phyloP scores from a whole-genome alignment of 2,888 invertebrate species.

The Neria commutata region DNA sequence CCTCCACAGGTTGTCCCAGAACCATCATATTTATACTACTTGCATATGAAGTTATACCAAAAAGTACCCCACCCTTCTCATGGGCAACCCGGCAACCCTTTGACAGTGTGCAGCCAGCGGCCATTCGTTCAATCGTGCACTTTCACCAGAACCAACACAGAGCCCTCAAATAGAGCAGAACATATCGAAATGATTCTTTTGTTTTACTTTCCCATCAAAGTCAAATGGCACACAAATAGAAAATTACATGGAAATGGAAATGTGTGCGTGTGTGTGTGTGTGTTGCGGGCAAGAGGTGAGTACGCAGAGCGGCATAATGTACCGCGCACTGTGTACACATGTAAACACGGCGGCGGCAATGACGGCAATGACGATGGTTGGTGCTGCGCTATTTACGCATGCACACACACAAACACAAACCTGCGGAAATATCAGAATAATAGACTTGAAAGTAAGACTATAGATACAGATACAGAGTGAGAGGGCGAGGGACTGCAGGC shows the following conservation, averaged over 20 bases:
- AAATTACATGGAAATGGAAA: constrained; percentile 42
- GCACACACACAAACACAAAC: not conserved
- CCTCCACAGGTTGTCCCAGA: too few relatives aligned
- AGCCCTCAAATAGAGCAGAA: constrained; percentile 29
- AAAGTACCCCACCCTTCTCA: too few relatives aligned
- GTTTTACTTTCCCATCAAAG: constrained; percentile 49
- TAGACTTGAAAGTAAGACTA: not conserved
- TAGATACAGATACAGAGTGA: not conserved
- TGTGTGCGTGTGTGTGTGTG: too few relatives aligned
- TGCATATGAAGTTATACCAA: too few relatives aligned
- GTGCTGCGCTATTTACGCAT: not conserved
- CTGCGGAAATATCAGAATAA: not conserved
- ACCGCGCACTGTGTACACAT: not conserved
- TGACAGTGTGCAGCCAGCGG: not conserved
- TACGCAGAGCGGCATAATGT: not conserved
- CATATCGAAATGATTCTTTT: constrained; percentile 23
- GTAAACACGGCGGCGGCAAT: too few relatives aligned
- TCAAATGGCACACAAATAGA: constrained; percentile 48
- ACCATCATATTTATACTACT: too few relatives aligned
- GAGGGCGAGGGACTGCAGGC: constrained; percentile 3
- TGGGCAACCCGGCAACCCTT: too few relatives aligned
- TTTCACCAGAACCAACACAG: not conserved
- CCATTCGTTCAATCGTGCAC: not conserved
- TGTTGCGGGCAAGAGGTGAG: too few relatives aligned
- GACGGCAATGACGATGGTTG: too few relatives aligned